A percentile compares a stretch with the other conserved stretches of the same genome.
Evolutionary conservation across 1,140 invertebrate genomes (phyloP).

Genomic region (Chlorops oryzae): DNA sequence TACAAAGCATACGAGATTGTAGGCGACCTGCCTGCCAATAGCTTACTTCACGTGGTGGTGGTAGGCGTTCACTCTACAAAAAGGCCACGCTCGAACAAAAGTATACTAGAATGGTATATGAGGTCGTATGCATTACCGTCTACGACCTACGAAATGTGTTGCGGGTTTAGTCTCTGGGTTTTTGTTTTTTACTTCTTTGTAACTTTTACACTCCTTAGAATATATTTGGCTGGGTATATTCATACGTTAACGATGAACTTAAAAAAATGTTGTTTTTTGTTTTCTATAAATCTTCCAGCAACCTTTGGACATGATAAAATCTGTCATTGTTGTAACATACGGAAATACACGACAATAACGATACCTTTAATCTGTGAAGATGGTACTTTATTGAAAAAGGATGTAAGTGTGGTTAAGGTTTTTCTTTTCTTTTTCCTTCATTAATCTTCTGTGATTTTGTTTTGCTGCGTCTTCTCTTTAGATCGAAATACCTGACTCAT

Average conservation of each 20-base stretch:
- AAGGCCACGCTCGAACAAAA: no score
- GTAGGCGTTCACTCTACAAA: no score
- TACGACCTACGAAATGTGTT: no score
- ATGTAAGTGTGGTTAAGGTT: slow-evolving; percentile 25
- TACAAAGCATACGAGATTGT: no score
- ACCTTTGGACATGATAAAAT: slow-evolving; percentile 38
- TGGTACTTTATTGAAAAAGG: slow-evolving; percentile 27
- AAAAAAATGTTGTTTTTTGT: no score
- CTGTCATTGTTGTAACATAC: slow-evolving; percentile 42
- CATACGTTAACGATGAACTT: no score
- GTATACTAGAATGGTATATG: no score
- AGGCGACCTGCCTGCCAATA: no score
- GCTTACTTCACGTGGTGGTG: no score
- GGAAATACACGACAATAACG: slow-evolving; percentile 29
- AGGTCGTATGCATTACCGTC: no score
- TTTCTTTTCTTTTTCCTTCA: background rate
- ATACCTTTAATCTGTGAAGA: slow-evolving; percentile 40
- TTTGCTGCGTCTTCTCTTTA: slow-evolving; percentile 6
- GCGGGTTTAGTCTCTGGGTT: background rate
- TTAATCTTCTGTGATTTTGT: background rate
- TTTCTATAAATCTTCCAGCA: no score
- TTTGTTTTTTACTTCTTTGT: background rate
- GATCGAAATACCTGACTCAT: slow-evolving; percentile 34
- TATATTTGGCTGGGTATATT: no score
- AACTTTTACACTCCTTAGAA: background rate